phyloP scores from a whole-genome alignment of 1,140 invertebrate species.

The Drosophila pachea region DNA sequence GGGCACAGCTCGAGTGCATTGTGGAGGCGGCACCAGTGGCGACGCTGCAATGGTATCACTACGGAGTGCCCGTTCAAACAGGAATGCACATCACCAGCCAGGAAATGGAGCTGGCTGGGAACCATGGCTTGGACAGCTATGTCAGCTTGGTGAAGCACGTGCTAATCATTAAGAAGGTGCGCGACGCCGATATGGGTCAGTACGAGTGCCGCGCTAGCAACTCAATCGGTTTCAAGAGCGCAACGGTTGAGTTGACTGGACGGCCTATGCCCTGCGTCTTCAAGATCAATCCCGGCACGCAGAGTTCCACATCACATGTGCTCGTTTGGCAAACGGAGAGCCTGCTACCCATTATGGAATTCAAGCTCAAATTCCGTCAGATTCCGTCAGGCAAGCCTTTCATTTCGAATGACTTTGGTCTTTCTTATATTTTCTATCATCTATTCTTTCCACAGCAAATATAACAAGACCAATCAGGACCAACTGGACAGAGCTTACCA shows the following conservation, averaged over 20 bases:
- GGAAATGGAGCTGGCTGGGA: constrained; percentile 59
- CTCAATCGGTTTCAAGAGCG: constrained; percentile 81
- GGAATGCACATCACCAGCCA: constrained; percentile 81
- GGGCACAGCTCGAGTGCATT: constrained; percentile 84
- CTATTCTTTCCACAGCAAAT: constrained; percentile 29
- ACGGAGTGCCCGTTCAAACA: constrained; percentile 80
- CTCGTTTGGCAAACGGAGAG: constrained; percentile 87
- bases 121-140: constrained; percentile 51
- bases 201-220: constrained; percentile 89
- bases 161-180: constrained; percentile 85
- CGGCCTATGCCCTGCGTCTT: constrained; percentile 82
- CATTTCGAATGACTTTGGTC: background rate
- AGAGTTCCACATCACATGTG: constrained; percentile 80
- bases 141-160: constrained; percentile 80
- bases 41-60: constrained; percentile 82
- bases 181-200: constrained; percentile 85
- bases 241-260: constrained; percentile 81
- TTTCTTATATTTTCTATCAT: background rate
- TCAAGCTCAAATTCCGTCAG: constrained; percentile 83
- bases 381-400: constrained; percentile 61
- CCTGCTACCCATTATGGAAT: constrained; percentile 84
- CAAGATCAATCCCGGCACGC: constrained; percentile 80
- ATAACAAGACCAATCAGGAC: constrained; percentile 41
- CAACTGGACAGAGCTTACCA: constrained; percentile 83
- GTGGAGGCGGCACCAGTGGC: constrained; percentile 85